phyloP scores from a whole-genome alignment of 2,888 invertebrate species.

The Blomia tropicalis region DNA sequence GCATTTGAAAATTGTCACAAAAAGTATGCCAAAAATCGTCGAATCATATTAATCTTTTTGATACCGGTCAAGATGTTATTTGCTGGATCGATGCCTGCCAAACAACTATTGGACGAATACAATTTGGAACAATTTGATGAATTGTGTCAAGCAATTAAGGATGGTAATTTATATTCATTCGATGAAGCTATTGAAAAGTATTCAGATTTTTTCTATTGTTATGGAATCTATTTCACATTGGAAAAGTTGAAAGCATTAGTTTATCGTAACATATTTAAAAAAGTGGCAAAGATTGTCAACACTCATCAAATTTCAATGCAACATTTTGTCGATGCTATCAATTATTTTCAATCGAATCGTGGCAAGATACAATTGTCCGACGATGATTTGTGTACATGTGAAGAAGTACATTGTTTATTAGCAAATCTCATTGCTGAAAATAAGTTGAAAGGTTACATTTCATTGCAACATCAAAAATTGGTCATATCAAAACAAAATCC shows the following conservation, averaged over 20 bases:
- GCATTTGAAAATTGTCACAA: conserved; percentile 80
- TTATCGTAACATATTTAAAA: conserved; percentile 86
- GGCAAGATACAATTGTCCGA: conserved; percentile 42
- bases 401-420: conserved; percentile 88
- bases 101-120: conserved; percentile 63
- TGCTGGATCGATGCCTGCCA: conserved; percentile 72
- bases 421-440: conserved; percentile 91
- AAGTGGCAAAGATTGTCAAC: conserved; percentile 46
- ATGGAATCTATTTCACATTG: conserved; percentile 90
- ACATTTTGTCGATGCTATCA: conserved; percentile 55
- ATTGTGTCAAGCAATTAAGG: conserved; percentile 61
- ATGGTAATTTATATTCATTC: conserved; percentile 68
- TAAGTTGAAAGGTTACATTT: conserved; percentile 95
- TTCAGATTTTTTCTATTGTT: conserved; percentile 80
- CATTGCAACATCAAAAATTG: conserved; percentile 86
- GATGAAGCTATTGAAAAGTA: conserved; percentile 67
- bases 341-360: conserved; percentile 12
- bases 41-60: conserved; percentile 79
- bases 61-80: conserved; percentile 93
- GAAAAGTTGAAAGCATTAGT: conserved; percentile 89
- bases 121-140: conserved; percentile 78
- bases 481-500: conserved; percentile 94
- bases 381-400: conserved; percentile 63
- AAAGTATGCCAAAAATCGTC: conserved; percentile 64
- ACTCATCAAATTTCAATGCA: conserved; percentile 72